Percentiles rank a stretch among this genome's conserved stretches.
Evolutionary conservation across 2,113 vertebrate species (phyloP).

Genomic region (Passer montanus): DNA sequence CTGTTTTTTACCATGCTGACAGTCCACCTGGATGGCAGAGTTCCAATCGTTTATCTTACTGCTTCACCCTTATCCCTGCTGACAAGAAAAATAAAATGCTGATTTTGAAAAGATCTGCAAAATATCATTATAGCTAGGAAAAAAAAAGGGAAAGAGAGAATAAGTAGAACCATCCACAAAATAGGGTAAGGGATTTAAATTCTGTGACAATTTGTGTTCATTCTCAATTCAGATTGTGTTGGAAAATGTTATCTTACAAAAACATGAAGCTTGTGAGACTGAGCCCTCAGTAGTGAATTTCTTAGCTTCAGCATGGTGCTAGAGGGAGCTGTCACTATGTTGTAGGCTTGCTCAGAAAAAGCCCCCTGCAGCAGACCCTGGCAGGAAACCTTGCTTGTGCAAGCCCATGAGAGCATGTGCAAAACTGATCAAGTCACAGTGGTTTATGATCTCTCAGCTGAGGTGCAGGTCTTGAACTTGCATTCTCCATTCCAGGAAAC

Average conservation of each 20-base stretch:
- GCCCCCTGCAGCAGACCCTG: neutral
- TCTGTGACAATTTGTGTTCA: neutral
- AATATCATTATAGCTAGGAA: neutral
- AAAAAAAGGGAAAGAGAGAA: neutral
- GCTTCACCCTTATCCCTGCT: neutral
- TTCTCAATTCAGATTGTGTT: neutral
- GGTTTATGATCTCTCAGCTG: neutral
- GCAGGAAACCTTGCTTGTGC: neutral
- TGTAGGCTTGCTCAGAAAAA: neutral
- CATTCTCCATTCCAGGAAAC: neutral
- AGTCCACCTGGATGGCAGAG: slow-evolving; percentile 28
- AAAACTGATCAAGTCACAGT: neutral
- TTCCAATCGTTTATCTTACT: neutral
- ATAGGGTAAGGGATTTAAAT: neutral
- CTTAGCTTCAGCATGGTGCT: neutral
- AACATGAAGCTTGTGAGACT: neutral
- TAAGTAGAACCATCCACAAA: neutral
- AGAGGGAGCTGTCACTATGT: neutral
- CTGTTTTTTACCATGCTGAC: slow-evolving; percentile 2
- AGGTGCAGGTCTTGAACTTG: neutral
- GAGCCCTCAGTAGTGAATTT: neutral
- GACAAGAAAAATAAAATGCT: slow-evolving; percentile 52
- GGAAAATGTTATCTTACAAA: neutral
- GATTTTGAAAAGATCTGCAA: slow-evolving; percentile 52
- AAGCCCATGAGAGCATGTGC: neutral